Percentiles rank a stretch among this genome's conserved stretches.
These are phyloP conservation scores for Rostratula benghalensis DNA, from an alignment of 2,113 vertebrate species.

Conservation along the genomic window DNA sequence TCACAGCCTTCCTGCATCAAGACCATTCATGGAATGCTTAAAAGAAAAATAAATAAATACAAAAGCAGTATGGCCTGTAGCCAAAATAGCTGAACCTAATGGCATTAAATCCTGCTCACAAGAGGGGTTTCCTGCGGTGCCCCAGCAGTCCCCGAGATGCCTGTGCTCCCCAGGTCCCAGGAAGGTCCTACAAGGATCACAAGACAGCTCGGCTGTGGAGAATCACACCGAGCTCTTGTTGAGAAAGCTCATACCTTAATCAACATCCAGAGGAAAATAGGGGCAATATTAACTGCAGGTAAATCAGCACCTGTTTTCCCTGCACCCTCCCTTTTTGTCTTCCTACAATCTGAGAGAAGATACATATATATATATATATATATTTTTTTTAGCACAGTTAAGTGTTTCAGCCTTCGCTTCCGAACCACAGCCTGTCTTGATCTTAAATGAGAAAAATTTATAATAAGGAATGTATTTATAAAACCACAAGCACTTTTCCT, in stretches of 20 bases:
- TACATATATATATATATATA: too few relatives aligned
- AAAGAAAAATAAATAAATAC: not conserved
- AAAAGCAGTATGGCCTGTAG: not conserved
- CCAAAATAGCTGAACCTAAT: not conserved
- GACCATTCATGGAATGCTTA: not conserved
- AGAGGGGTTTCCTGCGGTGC: not conserved
- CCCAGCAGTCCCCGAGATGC: not conserved
- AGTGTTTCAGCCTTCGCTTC: not conserved
- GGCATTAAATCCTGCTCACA: conserved; percentile 17
- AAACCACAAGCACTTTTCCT: not conserved
- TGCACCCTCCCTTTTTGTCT: not conserved
- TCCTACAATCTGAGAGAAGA: not conserved
- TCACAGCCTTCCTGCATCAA: not conserved
- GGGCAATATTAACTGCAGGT: not conserved
- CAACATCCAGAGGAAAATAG: not conserved
- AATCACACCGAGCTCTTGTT: not conserved
- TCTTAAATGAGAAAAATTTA: not conserved
- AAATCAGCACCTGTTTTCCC: rapidly evolving
- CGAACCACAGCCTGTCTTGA: not conserved
- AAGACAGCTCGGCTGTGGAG: not conserved
- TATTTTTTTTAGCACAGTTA: not conserved
- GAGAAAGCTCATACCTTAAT: not conserved
- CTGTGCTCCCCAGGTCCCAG: not conserved
- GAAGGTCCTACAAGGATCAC: not conserved
- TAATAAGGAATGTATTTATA: conserved; percentile 24